Base-by-base conservation (phyloP, 64 coral and sea anemone species). In the Montipora sp. region DNA sequence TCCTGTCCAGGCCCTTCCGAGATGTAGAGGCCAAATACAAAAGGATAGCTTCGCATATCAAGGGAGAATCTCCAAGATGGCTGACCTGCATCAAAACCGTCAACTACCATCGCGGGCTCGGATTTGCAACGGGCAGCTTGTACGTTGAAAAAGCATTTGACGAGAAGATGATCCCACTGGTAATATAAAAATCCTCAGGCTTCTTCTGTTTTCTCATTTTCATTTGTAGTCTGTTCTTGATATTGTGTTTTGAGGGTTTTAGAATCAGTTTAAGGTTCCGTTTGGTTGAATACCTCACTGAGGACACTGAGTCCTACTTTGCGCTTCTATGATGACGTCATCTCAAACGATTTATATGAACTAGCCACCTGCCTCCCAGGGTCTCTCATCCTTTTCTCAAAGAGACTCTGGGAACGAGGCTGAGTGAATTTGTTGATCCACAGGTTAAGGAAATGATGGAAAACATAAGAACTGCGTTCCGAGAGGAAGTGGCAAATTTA, bases 371-470 rank as follows among this genome's bases (percentile, higher is more conserved):
- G 0, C 53, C 6, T 57, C 53, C 53, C 53, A 57, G 53, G 0
- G 3, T 57, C 11, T 57, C 53, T 36, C 36, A 36, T 36, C 36
- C 36, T 57, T 8, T 57, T 57, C 53, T 57, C 53, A 57, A 57
- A 11, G 53, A 57, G 60, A 10, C 10, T 3, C 60, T 63, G 60
- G 60, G 15, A 3, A 14, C 14, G 11, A 2, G 60, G 8, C 60
- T 15, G 2, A 0, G 8, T 71, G 5, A 22, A 71, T 71, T 18
- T 71, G 68, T 71, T 71, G 10, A 20, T 9, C 21, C 68, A 1
- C 77, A 96, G 95, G 75, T 96, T 8, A 87, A 77, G 27, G 82
- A 87, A 19, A 90, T 96, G 95, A 96, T 96, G 95, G 88, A 91
- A 46, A 75, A 87, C 55, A 91, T 96, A 20, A 61, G 95, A 45